Conservation (phyloP, 2,797 vertebrate genomes). For the Paguma larvata region DNA sequence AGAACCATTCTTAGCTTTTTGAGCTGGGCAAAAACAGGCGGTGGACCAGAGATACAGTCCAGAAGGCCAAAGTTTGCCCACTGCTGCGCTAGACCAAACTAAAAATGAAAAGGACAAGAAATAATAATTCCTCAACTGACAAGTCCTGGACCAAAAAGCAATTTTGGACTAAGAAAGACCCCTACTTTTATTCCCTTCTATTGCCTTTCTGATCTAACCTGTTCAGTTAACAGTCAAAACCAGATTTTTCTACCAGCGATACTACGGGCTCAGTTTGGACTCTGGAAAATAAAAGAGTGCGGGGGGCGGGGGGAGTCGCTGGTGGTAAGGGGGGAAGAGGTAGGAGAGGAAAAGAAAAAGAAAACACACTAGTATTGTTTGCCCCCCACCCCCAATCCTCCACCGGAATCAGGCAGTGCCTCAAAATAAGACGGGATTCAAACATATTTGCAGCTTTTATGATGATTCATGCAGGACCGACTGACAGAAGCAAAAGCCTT, state of each 20-base stretch:
- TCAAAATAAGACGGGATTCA: not conserved
- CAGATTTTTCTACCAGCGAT: not conserved
- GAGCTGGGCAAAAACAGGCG: not conserved
- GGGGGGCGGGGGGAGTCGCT: not conserved
- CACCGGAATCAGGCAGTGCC: not conserved
- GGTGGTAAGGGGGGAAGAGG: not conserved
- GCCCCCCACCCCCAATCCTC: not conserved
- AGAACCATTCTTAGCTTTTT: not conserved
- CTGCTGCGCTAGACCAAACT: not conserved
- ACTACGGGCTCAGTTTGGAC: slow-evolving; percentile 10
- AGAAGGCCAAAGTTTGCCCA: not conserved
- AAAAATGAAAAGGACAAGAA: not conserved
- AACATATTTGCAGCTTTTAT: not conserved
- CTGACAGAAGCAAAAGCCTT: slow-evolving; percentile 9
- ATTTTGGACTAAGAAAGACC: not conserved
- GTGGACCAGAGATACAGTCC: not conserved
- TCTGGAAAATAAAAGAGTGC: not conserved
- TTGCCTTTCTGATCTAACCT: not conserved
- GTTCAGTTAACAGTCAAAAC: slow-evolving; percentile 17
- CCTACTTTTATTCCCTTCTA: not conserved
- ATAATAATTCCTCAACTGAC: not conserved
- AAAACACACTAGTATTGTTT: not conserved
- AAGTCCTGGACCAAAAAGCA: not conserved
- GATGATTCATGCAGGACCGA: not conserved
- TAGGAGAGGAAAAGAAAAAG: not conserved